These are phyloP conservation scores for Vidua macroura DNA, from an alignment of 2,113 vertebrate species.

Conservation along the genomic window DNA sequence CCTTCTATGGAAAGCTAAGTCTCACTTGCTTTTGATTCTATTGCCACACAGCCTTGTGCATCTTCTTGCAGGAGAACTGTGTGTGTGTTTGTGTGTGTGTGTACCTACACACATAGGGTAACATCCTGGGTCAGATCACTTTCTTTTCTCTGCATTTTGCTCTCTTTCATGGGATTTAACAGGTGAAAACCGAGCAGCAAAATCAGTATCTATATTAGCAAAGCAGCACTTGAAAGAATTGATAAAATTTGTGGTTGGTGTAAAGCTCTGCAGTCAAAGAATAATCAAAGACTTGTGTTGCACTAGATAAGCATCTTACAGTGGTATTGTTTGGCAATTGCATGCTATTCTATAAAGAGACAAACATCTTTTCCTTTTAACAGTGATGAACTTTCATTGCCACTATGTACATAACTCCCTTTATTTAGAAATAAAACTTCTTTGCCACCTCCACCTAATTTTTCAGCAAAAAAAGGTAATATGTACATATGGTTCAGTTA, in stretches of 20 bases:
- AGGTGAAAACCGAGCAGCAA: neutral
- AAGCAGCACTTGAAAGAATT: neutral
- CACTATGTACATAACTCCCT: neutral
- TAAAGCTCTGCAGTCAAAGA: neutral
- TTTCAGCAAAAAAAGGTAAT: neutral
- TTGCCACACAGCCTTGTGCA: neutral
- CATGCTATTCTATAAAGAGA: neutral
- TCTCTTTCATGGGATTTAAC: neutral
- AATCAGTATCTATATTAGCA: neutral
- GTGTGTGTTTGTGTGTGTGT: too few relatives aligned
- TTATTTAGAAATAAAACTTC: neutral
- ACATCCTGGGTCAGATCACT: neutral
- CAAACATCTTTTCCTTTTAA: neutral
- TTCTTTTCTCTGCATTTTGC: neutral
- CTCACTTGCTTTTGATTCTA: neutral
- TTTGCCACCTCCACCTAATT: neutral
- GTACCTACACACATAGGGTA: fast-evolving
- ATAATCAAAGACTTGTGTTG: neutral
- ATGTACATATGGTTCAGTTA: neutral
- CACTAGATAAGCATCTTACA: neutral
- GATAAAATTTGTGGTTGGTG: neutral
- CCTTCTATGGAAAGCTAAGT: neutral
- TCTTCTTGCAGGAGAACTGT: neutral
- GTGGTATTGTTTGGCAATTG: neutral
- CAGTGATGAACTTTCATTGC: neutral